Percentiles rank a stretch among this genome's conserved stretches.
phyloP scores from a whole-genome alignment of 2,113 vertebrate species.

The Myiopsitta monachus region DNA sequence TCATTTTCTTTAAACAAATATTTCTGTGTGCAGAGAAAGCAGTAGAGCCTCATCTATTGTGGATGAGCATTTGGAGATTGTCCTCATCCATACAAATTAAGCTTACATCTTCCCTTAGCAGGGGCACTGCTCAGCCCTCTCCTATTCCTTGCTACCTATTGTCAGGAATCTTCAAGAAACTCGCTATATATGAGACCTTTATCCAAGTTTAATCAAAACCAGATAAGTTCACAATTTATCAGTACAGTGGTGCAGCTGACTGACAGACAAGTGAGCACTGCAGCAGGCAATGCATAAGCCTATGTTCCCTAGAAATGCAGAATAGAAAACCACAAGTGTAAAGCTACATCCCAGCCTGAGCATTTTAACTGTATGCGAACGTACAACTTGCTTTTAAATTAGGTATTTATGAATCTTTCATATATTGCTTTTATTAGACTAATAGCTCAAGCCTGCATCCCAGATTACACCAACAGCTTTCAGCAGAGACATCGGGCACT shows the following conservation, averaged over 20 bases:
- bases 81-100: not conserved
- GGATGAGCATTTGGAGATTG: not conserved
- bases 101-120: not conserved
- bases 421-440: not conserved
- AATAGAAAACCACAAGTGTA: not conserved
- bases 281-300: not conserved
- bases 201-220: not conserved
- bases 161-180: not conserved
- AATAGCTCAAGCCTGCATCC: not conserved
- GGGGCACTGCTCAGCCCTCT: not conserved
- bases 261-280: not conserved
- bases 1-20: not conserved
- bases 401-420: not conserved
- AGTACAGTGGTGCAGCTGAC: not conserved
- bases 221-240: not conserved
- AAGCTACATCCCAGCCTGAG: not conserved
- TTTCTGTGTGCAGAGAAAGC: not conserved
- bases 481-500: accelerated
- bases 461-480: not conserved
- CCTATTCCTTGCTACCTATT: not conserved
- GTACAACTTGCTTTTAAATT: not conserved
- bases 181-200: not conserved
- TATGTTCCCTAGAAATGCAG: not conserved
- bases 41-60: not conserved
- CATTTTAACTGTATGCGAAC: not conserved